Base-by-base conservation (phyloP, 2,113 vertebrate genomes). In the Delphinapterus leucas region DNA sequence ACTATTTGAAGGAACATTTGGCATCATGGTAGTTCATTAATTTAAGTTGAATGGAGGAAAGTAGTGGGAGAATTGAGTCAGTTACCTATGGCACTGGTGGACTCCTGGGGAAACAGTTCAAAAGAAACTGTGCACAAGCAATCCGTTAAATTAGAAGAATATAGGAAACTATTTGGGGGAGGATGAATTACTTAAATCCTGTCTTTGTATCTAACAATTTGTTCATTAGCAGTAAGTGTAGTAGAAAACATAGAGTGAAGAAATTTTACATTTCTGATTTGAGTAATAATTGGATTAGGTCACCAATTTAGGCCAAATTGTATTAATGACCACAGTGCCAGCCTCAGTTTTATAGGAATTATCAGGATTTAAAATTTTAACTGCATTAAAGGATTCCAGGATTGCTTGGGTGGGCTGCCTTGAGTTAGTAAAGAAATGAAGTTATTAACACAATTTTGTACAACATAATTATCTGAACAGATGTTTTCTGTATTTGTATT, bases 1-100 rank as follows among this genome's bases (percentile, higher is more conserved):
- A 67, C 26, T 58, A 23, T 84, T 84, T 38, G 25, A 96, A 94
- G 26, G 94, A 93, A 44, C n/a, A 36, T 49, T 90, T 93, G 79
- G 11, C 63, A 21, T 36, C 83, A 17, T 33, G 44, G 38, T 61
- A 68, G 25, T 68, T 84, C 23, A 76, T 71, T 68, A 68, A 85
- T 92, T 74, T 93, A 49, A 79, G 70, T 5, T 55, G 60, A 96
- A 71, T 71, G 74, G 55, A 67, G 61, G 47, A 10, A 77, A 36
- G 28, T 20, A 88, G 80, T 65, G 58, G 74, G 67, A 92, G 41
- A 76, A 61, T 73, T 60, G 79, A 76, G 18, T 55, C 47, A 87
- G 49, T 36, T 79, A 79, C 6, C 47, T 68, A 3, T 14, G 49
- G 70, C 28, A 3, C 28, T 17, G 3, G 33, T 82, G n/a, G 53